Base-by-base conservation (phyloP, 2,113 vertebrate species). In the Melanerpes formicivorus region DNA sequence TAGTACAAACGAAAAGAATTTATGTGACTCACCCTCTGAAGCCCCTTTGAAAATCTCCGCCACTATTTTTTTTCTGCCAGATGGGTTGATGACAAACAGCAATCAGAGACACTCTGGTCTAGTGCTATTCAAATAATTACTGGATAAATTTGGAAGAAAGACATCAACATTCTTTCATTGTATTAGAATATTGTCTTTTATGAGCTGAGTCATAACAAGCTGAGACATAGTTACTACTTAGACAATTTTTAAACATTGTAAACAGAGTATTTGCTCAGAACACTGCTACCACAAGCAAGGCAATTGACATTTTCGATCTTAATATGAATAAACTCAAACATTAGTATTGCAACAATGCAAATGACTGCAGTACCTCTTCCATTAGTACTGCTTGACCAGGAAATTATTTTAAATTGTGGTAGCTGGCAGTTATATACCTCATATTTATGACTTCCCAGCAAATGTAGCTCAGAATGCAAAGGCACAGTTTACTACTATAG, bases 161-260 rank as follows among this genome's bases (percentile, higher is more conserved):
- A 32, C 82, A 94, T 86, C 80, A 91, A 44, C 73, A 72, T 93
- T 93, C 87, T 90, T 94, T 90, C 84, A 80, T 59, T 94, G 73
- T 86, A 91, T 85, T 90, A 93, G 93, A 94, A 91, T 93, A 90
- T 85, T 81, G 66, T 69, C 65, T 83, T 87, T 87, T 92, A 95
- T 78, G 76, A 91, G 76, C 58, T 91, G 87, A 95, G 91, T 96
- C 94, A 95, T 90, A 96, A 93, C 76, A 94, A 92, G 90, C 46
- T 95, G 92, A 93, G 84, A 83, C 44, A 29, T 94, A 95, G 92
- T 93, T 96, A 94, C 84, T 90, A 72, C 65, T 93, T 65, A 86
- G 54, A 85, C 27, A 77, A 58, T 91, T 94, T 94, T 91, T 65
- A 93, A 94, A 73, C 62, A 86, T 95, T 93, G 90, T 80, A 77